Conservation (phyloP, 2,797 vertebrate genomes). For the Sparidentex hasta region DNA sequence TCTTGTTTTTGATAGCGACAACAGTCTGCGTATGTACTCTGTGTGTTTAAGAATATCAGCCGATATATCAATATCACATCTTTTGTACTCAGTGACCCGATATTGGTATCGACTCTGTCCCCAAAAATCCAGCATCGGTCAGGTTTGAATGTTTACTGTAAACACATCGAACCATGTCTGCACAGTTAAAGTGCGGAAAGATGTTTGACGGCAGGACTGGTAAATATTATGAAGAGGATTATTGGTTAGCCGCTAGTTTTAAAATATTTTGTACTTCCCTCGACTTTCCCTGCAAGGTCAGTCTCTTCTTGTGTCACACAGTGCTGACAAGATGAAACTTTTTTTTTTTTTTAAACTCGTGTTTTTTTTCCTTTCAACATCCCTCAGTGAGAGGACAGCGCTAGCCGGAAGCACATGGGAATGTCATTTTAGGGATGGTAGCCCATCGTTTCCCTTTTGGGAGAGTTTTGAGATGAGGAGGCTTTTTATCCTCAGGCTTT, state of each 20-base stretch:
- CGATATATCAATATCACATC: too few species aligned
- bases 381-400: constrained; percentile 13
- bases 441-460: constrained; percentile 39
- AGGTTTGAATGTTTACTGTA: constrained; percentile 45
- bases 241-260: background rate
- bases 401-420: constrained; percentile 70
- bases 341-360: constrained; percentile 2
- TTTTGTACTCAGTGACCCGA: too few species aligned
- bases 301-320: background rate
- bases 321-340: constrained; percentile 20
- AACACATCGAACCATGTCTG: constrained; percentile 32
- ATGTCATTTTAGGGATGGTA: constrained; percentile 70
- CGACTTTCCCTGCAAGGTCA: background rate
- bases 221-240: constrained; percentile 4
- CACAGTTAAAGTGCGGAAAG: constrained; percentile 39
- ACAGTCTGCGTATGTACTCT: too few species aligned
- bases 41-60: too few species aligned
- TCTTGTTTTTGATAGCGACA: too few species aligned
- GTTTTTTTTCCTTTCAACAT: constrained; percentile 28
- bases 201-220: constrained; percentile 1
- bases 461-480: constrained; percentile 33
- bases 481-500: constrained; percentile 28
- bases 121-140: background rate
- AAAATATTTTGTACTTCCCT: constrained; percentile 9
- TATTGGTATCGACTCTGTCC: too few species aligned